Percentiles rank a stretch among this genome's conserved stretches.
These are phyloP conservation scores for Alcis repandata DNA, from an alignment of 2,888 invertebrate species.

Conservation along the genomic window DNA sequence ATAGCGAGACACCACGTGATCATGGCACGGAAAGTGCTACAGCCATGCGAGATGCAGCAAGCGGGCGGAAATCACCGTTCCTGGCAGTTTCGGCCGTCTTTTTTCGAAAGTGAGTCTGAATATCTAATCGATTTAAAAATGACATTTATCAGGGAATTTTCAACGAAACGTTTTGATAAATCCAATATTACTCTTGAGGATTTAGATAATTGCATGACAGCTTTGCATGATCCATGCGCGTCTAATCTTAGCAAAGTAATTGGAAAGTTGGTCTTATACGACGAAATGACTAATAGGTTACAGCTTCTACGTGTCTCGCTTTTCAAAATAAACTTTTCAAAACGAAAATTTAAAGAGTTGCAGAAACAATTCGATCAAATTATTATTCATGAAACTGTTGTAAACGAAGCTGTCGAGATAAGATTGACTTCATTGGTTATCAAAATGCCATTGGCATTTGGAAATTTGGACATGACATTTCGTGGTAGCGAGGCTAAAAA, in stretches of 20 bases:
- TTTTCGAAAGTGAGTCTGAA: constrained; percentile 50
- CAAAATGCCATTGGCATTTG: constrained; percentile 53
- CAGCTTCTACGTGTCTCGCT: constrained; percentile 40
- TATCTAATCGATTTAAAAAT: constrained; percentile 47
- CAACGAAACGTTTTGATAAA: constrained; percentile 44
- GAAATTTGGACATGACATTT: constrained; percentile 52
- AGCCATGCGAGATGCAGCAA: constrained; percentile 26
- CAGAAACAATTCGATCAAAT: constrained; percentile 46
- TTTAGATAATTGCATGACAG: constrained; percentile 32
- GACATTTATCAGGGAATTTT: constrained; percentile 48
- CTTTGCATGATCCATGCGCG: constrained; percentile 46
- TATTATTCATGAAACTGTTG: constrained; percentile 40
- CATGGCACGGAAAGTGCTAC: constrained; percentile 52
- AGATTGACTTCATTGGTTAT: constrained; percentile 46
- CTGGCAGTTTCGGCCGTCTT: constrained; percentile 52
- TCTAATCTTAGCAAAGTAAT: constrained; percentile 51
- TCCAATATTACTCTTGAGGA: constrained; percentile 41
- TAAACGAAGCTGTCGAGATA: constrained; percentile 49
- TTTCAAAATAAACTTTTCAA: too few relatives aligned
- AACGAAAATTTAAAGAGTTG: constrained; percentile 23
- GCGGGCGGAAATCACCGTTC: constrained; percentile 23
- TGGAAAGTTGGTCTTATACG: constrained; percentile 46
- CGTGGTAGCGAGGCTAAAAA: constrained; percentile 34
- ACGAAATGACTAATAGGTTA: constrained; percentile 37
- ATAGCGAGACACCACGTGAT: constrained; percentile 57